These are phyloP conservation scores for Apeira syringaria DNA, from an alignment of 2,888 invertebrate genomes.

Conservation along the genomic window DNA sequence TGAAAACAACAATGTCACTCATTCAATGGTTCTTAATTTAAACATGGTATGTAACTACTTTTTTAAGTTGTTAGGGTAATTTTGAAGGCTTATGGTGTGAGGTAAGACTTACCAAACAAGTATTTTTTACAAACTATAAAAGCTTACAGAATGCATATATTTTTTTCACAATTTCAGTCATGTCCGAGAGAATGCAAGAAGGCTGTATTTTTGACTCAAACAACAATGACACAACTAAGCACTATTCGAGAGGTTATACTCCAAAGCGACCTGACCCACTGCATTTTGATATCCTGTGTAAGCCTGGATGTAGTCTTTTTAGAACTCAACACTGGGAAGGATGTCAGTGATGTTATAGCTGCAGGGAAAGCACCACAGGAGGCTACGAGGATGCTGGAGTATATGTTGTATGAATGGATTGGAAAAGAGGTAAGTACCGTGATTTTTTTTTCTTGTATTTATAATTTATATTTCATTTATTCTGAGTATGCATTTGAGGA, in stretches of 20 bases:
- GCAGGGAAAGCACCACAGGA: slow-evolving; percentile 57
- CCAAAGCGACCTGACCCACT: slow-evolving; percentile 84
- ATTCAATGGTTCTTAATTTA: no score
- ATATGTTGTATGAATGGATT: slow-evolving; percentile 79
- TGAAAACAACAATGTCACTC: no score
- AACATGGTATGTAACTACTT: no score
- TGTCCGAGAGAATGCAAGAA: slow-evolving; percentile 64
- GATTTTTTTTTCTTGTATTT: no score
- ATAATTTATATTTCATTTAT: no score
- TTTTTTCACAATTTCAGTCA: slow-evolving; percentile 43
- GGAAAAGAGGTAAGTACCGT: slow-evolving; percentile 72
- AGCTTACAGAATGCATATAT: no score
- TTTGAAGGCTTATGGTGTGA: no score
- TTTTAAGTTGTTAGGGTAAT: no score
- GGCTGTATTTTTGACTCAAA: slow-evolving; percentile 82
- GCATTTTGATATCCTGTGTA: slow-evolving; percentile 83
- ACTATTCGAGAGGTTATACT: slow-evolving; percentile 84
- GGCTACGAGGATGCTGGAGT: slow-evolving; percentile 60
- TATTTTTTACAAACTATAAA: no score
- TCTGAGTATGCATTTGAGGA: no score
- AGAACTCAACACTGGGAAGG: slow-evolving; percentile 62
- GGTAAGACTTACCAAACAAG: no score
- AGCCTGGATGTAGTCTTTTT: slow-evolving; percentile 81
- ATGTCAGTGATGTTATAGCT: slow-evolving; percentile 60
- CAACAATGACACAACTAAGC: slow-evolving; percentile 78